These are phyloP conservation scores for Notodonta dromedarius DNA, from an alignment of 2,888 invertebrate species.

Conservation along the genomic window DNA sequence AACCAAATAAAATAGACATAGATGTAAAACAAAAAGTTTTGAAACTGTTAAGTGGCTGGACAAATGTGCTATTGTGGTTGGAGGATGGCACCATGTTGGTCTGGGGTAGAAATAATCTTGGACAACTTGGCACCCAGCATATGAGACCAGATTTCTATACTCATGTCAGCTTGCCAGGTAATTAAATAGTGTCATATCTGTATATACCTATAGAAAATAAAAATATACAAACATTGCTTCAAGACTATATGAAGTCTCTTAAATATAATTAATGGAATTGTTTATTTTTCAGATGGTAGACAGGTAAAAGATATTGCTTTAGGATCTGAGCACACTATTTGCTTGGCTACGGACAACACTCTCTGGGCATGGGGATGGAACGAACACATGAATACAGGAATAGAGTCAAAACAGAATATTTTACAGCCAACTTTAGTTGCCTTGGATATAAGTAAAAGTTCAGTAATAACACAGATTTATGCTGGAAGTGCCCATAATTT, in stretches of 20 bases:
- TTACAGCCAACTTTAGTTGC: constrained; percentile 61
- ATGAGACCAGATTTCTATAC: constrained; percentile 54
- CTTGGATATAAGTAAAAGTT: constrained; percentile 42
- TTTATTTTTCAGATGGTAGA: constrained; percentile 67
- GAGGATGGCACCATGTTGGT: constrained; percentile 86
- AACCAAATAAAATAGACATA: constrained; percentile 83
- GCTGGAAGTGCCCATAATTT: constrained; percentile 79
- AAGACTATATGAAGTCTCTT: too few relatives aligned
- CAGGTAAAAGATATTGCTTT: constrained; percentile 84
- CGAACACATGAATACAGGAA: constrained; percentile 94
- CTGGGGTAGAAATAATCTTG: constrained; percentile 93
- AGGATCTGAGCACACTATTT: constrained; percentile 92
- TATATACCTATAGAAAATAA: too few relatives aligned
- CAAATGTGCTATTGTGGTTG: constrained; percentile 87
- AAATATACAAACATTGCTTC: too few relatives aligned
- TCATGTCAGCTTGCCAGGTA: constrained; percentile 68
- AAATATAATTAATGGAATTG: too few relatives aligned
- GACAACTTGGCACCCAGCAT: constrained; percentile 86
- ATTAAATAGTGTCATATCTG: neutral
- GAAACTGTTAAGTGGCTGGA: constrained; percentile 90
- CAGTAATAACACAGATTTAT: constrained; percentile 59
- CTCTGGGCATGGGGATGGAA: constrained; percentile 95
- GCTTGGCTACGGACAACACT: constrained; percentile 86
- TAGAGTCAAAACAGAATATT: constrained; percentile 55
- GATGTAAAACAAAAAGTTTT: constrained; percentile 81